Percentiles rank a stretch among this genome's conserved stretches.
Conservation (phyloP, 2,888 invertebrate genomes). For the Drosophila birchii region DNA sequence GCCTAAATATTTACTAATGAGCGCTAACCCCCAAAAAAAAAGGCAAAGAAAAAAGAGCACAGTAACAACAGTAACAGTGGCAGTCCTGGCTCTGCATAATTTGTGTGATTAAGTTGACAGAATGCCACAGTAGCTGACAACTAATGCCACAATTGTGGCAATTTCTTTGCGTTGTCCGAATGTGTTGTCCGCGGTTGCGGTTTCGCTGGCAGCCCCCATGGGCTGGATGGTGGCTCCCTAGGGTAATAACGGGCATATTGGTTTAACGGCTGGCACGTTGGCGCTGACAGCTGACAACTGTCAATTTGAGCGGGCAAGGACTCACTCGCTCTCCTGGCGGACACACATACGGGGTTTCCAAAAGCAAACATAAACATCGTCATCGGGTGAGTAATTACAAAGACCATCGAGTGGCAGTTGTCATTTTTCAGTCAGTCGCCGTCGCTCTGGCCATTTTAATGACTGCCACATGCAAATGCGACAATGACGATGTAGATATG, state of each 20-base stretch:
- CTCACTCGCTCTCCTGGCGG: background rate
- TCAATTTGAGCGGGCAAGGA: conserved; percentile 18
- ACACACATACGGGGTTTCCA: conserved; percentile 25
- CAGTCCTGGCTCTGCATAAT: conserved; percentile 46
- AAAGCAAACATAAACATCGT: conserved; percentile 42
- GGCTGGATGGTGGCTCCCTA: conserved; percentile 12
- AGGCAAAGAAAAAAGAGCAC: conserved; percentile 17
- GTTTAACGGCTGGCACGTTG: conserved; percentile 18
- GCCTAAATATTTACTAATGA: conserved; percentile 75
- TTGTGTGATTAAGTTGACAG: conserved; percentile 59
- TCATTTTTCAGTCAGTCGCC: conserved; percentile 65
- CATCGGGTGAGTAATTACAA: conserved; percentile 63
- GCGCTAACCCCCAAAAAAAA: conserved; percentile 65
- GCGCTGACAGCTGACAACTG: conserved; percentile 38
- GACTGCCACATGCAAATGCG: conserved; percentile 70
- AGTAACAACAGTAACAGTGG: background rate
- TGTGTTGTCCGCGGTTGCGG: conserved; percentile 37
- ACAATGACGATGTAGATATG: conserved; percentile 53
- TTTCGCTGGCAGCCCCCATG: conserved; percentile 1
- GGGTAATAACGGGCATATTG: conserved; percentile 37
- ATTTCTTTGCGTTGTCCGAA: conserved; percentile 48
- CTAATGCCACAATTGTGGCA: conserved; percentile 57
- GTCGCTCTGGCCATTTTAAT: conserved; percentile 54
- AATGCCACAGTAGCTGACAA: conserved; percentile 48
- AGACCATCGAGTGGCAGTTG: conserved; percentile 64